Base-by-base conservation (phyloP, 2,113 vertebrate genomes). In the Eolophus roseicapilla region DNA sequence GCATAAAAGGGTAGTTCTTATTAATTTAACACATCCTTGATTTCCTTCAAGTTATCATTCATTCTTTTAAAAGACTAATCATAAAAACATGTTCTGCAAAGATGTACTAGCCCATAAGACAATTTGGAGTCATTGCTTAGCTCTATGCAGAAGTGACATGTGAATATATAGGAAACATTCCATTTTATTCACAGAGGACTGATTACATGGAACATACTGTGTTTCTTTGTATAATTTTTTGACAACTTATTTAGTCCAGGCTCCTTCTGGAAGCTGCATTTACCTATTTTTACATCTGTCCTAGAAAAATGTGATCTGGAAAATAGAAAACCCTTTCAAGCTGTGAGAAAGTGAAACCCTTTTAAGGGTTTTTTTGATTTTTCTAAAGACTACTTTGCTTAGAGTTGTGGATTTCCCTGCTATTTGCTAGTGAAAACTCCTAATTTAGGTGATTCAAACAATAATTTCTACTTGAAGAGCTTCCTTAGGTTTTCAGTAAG, bases 41-140 rank as follows among this genome's bases (percentile, higher is more conserved):
- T 92, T 95, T 63, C 53, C 74, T 89, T 46, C 49, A 90, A 83
- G 33, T 49, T 92, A 90, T 92, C 35, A 59, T 84, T 78, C 53
- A 77, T 88, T 67, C 73, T 75, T 9, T 6, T 44, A 86, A 85
- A 89, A 82, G 29, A 73, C 41, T 80, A 73, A 86, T 63, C 53
- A 13, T 47, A 86, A 91, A 73, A 88, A 62, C 29, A 44, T 83
- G 67, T 55, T 74, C 57, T 60, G 31, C n/a, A 90, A 95, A 92
- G 31, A 75, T 4, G 2, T 17, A 59, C 5, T 17, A 62, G 17
- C 13, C 29, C 86, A 27, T 41, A 77, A 74, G 23, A 52, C 52
- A 60, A 53, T 59, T 92, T 71, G 76, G 73, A 64, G 20, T 50
- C 81, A 87, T 50, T 88, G 33, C 46, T 94, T 74, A 85, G 31